Percentiles rank a stretch among this genome's conserved stretches.
Evolutionary conservation across 23 tunicate genomes (phyloP).

Genomic region (Trididemnum miniatum): DNA sequence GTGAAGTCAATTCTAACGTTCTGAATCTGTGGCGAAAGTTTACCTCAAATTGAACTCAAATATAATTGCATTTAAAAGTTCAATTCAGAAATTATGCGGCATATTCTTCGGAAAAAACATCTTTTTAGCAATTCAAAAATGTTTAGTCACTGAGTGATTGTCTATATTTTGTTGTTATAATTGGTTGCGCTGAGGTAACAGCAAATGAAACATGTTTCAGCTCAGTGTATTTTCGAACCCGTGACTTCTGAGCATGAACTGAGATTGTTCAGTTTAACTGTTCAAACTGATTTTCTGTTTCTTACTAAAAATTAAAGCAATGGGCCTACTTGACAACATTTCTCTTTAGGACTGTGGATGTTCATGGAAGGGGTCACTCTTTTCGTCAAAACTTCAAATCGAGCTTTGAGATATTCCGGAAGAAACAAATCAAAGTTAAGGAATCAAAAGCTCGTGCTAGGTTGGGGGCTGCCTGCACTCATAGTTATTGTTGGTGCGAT

Average conservation of each 20-base stretch:
- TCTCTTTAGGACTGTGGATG: slow-evolving; percentile 61
- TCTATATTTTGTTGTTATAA: too few species aligned
- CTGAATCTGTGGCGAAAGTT: too few species aligned
- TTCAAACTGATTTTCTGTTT: too few species aligned
- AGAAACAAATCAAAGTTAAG: slow-evolving; percentile 33
- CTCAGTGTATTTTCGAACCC: too few species aligned
- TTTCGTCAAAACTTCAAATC: slow-evolving; percentile 52
- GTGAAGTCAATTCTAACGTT: too few species aligned
- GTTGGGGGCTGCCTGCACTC: slow-evolving; percentile 42
- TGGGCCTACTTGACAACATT: neutral
- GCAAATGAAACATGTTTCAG: too few species aligned
- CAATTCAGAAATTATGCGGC: neutral
- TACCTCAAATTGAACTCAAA: too few species aligned
- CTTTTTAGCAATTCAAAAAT: neutral
- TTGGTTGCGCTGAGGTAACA: too few species aligned
- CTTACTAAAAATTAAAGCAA: too few species aligned
- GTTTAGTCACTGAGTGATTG: too few species aligned
- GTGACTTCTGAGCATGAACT: too few species aligned
- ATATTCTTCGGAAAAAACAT: neutral
- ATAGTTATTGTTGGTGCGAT: slow-evolving; percentile 27
- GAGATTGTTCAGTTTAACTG: too few species aligned
- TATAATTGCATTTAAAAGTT: neutral
- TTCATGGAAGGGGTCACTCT: slow-evolving; percentile 56
- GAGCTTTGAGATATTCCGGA: slow-evolving; percentile 14
- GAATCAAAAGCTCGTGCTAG: slow-evolving; percentile 4